These are phyloP conservation scores for Aegithalos caudatus DNA, from an alignment of 2,113 vertebrate species.

Conservation along the genomic window DNA sequence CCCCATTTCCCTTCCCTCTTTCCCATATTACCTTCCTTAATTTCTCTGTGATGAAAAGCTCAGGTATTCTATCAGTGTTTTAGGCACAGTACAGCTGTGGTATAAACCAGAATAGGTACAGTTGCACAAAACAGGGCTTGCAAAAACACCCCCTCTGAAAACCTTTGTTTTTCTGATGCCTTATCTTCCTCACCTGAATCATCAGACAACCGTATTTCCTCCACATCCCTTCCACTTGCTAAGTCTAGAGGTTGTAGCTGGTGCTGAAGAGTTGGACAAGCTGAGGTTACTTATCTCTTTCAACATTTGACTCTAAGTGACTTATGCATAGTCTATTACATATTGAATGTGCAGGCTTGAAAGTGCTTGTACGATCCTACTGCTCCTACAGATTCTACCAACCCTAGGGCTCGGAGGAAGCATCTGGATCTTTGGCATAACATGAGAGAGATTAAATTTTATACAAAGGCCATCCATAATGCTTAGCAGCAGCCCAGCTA, in stretches of 20 bases:
- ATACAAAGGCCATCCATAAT: not conserved
- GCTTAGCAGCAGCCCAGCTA: not conserved
- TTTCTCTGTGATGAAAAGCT: not conserved
- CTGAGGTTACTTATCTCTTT: not conserved
- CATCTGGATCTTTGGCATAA: not conserved
- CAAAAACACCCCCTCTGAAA: not conserved
- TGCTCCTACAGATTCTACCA: not conserved
- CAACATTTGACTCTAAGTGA: not conserved
- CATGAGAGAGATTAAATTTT: not conserved
- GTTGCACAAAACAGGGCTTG: not conserved
- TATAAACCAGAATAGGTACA: not conserved
- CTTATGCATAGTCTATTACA: not conserved
- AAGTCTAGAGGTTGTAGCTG: not conserved
- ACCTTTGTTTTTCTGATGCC: not conserved
- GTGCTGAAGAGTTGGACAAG: not conserved
- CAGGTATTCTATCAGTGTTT: not conserved
- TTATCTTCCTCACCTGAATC: not conserved
- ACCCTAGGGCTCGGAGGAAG: not conserved
- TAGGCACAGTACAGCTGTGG: not conserved
- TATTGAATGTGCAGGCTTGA: not conserved
- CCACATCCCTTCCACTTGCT: not conserved
- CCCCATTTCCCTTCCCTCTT: not conserved
- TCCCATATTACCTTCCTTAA: not conserved
- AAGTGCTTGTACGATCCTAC: not conserved
- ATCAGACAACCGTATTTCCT: not conserved